These are phyloP conservation scores for Festucalex cinctus DNA, from an alignment of 2,113 vertebrate genomes.

Conservation along the genomic window DNA sequence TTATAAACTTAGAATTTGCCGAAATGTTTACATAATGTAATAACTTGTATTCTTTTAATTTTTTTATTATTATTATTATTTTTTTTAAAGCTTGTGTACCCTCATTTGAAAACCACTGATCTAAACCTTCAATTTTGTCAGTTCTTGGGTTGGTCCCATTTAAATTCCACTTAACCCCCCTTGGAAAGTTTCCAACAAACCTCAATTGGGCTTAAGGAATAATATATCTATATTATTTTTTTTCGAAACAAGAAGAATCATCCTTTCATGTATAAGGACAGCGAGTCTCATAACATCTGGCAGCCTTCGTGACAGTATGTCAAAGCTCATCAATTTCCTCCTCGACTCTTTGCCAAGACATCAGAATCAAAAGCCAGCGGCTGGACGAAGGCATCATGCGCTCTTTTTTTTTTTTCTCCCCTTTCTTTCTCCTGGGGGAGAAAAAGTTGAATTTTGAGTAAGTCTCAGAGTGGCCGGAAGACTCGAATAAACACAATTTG, in stretches of 20 bases:
- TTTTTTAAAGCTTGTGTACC: no score
- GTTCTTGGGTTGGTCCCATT: no score
- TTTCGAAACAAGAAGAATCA: background rate
- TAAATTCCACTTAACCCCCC: no score
- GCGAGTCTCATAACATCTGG: background rate
- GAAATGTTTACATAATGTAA: no score
- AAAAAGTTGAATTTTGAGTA: background rate
- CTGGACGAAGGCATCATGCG: background rate
- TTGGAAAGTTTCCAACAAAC: no score
- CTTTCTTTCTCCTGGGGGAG: no score
- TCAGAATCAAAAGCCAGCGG: background rate
- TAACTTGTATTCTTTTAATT: no score
- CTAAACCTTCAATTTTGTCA: no score
- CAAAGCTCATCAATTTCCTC: background rate
- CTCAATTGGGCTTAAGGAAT: no score
- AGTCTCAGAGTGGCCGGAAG: constrained; percentile 42
- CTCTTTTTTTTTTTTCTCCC: constrained; percentile 3
- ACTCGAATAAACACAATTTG: constrained; percentile 42
- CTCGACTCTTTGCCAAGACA: background rate
- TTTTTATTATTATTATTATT: no score
- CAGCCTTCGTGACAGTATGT: background rate
- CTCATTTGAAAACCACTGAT: no score
- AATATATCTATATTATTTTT: background rate
- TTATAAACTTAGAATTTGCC: no score
- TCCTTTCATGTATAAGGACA: background rate